Evolutionary conservation across 2,888 invertebrate genomes (phyloP).

Genomic region (Cheilosia urbana): DNA sequence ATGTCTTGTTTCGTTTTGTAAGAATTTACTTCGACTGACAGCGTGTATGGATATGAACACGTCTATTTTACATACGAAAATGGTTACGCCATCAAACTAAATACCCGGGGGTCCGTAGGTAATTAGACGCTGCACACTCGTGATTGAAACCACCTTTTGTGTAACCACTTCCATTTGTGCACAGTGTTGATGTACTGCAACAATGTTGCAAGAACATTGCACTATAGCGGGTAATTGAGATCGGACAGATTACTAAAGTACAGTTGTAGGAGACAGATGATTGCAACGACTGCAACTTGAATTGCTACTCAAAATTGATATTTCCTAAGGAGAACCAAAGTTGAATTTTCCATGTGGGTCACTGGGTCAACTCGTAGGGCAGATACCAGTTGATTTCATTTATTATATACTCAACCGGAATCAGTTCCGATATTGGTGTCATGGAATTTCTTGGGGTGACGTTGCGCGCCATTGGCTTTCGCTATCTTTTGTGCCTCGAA

Average conservation of each 20-base stretch:
- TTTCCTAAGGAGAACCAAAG: neutral
- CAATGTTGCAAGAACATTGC: constrained; percentile 32
- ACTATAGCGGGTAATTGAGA: constrained; percentile 24
- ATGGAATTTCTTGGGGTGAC: no score
- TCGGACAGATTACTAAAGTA: constrained; percentile 27
- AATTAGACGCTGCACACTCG: constrained; percentile 41
- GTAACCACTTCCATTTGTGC: constrained; percentile 15
- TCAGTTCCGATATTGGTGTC: no score
- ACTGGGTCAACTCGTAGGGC: constrained; percentile 6
- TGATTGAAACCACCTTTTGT: constrained; percentile 62
- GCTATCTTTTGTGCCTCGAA: no score
- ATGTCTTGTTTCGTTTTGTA: no score
- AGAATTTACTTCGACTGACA: no score
- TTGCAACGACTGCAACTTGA: constrained; percentile 5
- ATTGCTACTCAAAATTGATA: constrained; percentile 25
- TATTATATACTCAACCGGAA: no score
- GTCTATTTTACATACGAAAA: constrained; percentile 6
- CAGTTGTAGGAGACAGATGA: constrained; percentile 6
- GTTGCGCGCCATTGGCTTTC: no score
- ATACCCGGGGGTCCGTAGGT: constrained; percentile 29
- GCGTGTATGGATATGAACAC: no score
- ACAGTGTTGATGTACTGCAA: neutral
- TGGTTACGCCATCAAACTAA: constrained; percentile 41
- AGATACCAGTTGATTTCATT: no score
- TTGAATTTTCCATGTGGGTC: neutral